Conservation (phyloP, 2,888 invertebrate genomes). For the Aphrophora alni region DNA sequence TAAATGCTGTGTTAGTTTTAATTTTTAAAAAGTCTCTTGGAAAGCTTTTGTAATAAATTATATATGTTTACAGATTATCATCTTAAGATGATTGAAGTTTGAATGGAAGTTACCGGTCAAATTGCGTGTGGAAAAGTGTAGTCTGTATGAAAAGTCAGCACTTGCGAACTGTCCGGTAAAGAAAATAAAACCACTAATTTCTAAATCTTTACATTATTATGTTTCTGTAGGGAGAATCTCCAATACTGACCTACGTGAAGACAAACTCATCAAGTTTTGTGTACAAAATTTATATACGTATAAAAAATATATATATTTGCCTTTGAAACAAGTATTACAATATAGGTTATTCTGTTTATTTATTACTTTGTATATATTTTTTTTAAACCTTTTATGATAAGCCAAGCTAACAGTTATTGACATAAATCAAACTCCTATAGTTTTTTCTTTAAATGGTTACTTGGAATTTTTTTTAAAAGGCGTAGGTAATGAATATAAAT, state of each 20-base stretch:
- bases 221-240: background rate
- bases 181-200: background rate
- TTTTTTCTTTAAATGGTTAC: too few species aligned
- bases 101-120: background rate
- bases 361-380: background rate
- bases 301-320: background rate
- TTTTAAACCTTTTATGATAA: too few species aligned
- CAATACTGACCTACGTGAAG: background rate
- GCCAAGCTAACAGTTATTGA: too few species aligned
- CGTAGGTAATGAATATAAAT: too few species aligned
- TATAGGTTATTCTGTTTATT: background rate
- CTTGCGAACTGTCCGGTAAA: background rate
- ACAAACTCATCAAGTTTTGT: background rate
- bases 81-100: background rate
- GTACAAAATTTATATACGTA: background rate
- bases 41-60: too few species aligned
- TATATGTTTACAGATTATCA: background rate
- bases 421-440: too few species aligned
- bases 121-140: slow-evolving; percentile 4
- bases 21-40: too few species aligned
- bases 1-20: too few species aligned
- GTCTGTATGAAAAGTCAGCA: background rate
- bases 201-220: background rate
- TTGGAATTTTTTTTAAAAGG: too few species aligned
- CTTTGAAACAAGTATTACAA: background rate